phyloP scores from a whole-genome alignment of 2,113 vertebrate genomes.

The Malurus cyaneus region DNA sequence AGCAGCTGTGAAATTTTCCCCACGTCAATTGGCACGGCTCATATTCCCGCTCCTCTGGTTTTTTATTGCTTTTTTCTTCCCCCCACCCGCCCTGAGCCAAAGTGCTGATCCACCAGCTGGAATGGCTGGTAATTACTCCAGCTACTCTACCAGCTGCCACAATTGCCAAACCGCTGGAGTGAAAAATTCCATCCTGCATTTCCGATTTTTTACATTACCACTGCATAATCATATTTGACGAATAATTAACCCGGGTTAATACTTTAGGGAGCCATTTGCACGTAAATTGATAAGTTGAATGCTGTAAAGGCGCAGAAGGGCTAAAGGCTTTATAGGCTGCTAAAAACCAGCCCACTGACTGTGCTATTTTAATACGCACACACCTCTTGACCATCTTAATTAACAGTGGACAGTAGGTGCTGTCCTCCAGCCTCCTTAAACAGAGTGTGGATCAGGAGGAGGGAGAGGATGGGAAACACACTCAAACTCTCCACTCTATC shows the following conservation, averaged over 20 bases:
- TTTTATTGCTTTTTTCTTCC: slow-evolving; percentile 73
- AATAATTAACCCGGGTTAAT: slow-evolving; percentile 92
- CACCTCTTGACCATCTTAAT: slow-evolving; percentile 37
- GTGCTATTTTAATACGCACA: background rate
- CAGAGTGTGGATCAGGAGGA: background rate
- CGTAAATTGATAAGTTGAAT: slow-evolving; percentile 86
- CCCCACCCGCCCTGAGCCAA: slow-evolving; percentile 63
- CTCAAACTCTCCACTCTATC: background rate
- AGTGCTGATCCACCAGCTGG: slow-evolving; percentile 76
- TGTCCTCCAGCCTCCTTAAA: background rate
- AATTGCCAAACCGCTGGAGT: slow-evolving; percentile 88
- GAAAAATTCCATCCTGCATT: slow-evolving; percentile 89
- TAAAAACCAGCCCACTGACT: background rate
- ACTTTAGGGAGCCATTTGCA: slow-evolving; percentile 85
- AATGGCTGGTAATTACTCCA: slow-evolving; percentile 85
- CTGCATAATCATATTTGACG: slow-evolving; percentile 90
- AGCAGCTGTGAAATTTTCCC: slow-evolving; percentile 82
- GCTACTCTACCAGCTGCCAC: slow-evolving; percentile 84
- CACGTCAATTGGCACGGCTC: slow-evolving; percentile 78
- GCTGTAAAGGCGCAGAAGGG: slow-evolving; percentile 60
- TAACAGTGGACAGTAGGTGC: background rate
- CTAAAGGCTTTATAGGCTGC: slow-evolving; percentile 48
- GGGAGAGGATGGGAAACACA: background rate
- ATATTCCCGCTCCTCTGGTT: slow-evolving; percentile 74
- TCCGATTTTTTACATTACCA: slow-evolving; percentile 86